phyloP scores from a whole-genome alignment of 1,140 invertebrate genomes.

The Drosophila insularis region DNA sequence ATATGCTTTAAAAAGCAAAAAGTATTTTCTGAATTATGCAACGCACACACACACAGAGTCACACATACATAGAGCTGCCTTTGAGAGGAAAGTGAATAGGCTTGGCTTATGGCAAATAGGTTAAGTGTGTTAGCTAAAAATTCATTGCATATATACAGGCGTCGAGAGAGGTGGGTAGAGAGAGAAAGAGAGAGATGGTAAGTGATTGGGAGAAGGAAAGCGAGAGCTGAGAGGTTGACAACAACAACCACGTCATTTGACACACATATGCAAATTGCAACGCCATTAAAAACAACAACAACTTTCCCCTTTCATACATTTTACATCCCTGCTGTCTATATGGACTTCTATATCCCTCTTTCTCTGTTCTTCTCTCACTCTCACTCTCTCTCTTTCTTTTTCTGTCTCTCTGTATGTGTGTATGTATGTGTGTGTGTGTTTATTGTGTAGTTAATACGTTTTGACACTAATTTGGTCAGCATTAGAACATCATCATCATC shows the following conservation, averaged over 20 bases:
- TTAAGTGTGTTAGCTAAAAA: constrained; percentile 76
- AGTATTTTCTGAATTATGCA: constrained; percentile 70
- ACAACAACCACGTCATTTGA: constrained; percentile 41
- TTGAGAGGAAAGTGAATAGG: constrained; percentile 23
- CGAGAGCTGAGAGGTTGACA: constrained; percentile 13
- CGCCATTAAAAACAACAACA: constrained; percentile 59
- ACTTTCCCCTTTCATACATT: neutral
- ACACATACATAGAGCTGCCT: constrained; percentile 9
- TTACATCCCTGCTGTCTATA: too few species aligned
- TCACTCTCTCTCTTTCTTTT: constrained; percentile 4
- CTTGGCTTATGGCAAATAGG: constrained; percentile 60
- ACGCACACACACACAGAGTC: constrained; percentile 19
- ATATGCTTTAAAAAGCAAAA: constrained; percentile 69
- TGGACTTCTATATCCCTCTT: too few species aligned
- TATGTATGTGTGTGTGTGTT: constrained; percentile 25
- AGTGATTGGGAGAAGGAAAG: neutral
- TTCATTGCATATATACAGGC: constrained; percentile 58
- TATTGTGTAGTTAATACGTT: constrained; percentile 67
- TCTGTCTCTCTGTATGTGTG: constrained; percentile 23
- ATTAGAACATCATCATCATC: constrained; percentile 51
- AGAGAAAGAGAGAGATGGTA: constrained; percentile 14
- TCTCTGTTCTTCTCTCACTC: neutral
- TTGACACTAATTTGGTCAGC: constrained; percentile 75
- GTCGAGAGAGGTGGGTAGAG: constrained; percentile 5
- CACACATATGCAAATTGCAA: constrained; percentile 75